phyloP scores from a whole-genome alignment of 2,797 vertebrate genomes.

The Centroberyx gerrardi region DNA sequence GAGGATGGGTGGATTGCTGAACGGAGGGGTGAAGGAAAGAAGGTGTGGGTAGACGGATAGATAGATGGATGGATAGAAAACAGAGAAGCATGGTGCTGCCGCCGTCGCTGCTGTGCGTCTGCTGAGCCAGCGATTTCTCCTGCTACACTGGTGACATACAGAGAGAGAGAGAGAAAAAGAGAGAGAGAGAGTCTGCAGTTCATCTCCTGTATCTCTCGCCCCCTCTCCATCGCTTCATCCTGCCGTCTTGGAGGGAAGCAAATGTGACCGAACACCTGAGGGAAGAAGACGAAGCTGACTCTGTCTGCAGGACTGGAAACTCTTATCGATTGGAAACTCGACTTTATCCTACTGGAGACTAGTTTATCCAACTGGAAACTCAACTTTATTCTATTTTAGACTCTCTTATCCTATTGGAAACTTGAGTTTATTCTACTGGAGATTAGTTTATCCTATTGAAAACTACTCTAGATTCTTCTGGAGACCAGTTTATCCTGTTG shows the following conservation, averaged over 20 bases:
- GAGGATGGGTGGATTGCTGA: constrained; percentile 21
- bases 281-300: no score
- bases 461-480: neutral
- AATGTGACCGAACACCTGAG: no score
- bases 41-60: constrained; percentile 15
- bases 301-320: no score
- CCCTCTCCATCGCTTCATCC: neutral
- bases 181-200: constrained; percentile 20
- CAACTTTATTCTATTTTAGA: neutral
- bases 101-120: constrained; percentile 18
- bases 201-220: constrained; percentile 16
- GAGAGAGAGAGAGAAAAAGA: constrained; percentile 21
- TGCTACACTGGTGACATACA: constrained; percentile 16
- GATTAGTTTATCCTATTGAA: neutral
- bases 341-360: neutral
- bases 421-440: neutral
- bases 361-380: neutral
- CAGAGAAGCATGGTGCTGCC: constrained; percentile 56
- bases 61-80: constrained; percentile 38
- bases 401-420: neutral
- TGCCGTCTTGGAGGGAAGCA: neutral
- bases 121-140: constrained; percentile 69
- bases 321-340: no score
- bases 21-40: neutral
- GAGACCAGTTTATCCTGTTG: neutral